Evolutionary conservation across 2,797 vertebrate genomes (phyloP), one percentile per base, ranked within the genome.

Genomic region (Arnoldichthys spilopterus): DNA sequence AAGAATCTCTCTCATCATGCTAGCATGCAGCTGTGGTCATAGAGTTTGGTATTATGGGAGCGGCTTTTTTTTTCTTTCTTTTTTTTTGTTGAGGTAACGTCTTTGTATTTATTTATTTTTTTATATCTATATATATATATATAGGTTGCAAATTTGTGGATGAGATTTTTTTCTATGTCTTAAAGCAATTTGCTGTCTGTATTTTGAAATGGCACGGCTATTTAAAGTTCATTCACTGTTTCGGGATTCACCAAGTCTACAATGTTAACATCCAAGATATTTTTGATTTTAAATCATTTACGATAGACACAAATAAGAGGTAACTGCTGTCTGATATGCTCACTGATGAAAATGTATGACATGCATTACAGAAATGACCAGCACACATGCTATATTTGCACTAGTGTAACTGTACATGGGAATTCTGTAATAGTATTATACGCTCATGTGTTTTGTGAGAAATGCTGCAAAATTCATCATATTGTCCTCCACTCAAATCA

Each of bases 71-170:
- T 90, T 90, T n/a, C n/a, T n/a, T n/a, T n/a, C n/a, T n/a, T n/a
- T n/a, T n/a, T n/a, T n/a, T n/a, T n/a, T n/a, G n/a, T n/a, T 90
- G 88, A 89, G 89, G 92, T 90, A 72, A 86, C 91, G 90, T 94
- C 91, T 91, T 92, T 93, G 86, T 90, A 89, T 94, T 92, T 94
- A 96, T 95, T 96, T 96, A 96, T 95, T 95, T 96, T 94, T 94
- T 93, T 91, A 93, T 92, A 89, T 92, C 86, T 92, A 90, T 93
- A 94, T 88, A 86, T 95, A 73, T 92, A 90, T 93, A 94, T 88
- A 86, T 95, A 73, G 67, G 61, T 94, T 86, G 90, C 91, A 90
- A 90, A 89, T 92, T 86, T 89, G 90, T 92, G 84, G 82, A 16
- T 76, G 63, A 88, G 90, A 84, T 89, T 85, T 84, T 90, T 84